Base-by-base conservation (phyloP, 2,113 vertebrate genomes). In the Mobula hypostoma region DNA sequence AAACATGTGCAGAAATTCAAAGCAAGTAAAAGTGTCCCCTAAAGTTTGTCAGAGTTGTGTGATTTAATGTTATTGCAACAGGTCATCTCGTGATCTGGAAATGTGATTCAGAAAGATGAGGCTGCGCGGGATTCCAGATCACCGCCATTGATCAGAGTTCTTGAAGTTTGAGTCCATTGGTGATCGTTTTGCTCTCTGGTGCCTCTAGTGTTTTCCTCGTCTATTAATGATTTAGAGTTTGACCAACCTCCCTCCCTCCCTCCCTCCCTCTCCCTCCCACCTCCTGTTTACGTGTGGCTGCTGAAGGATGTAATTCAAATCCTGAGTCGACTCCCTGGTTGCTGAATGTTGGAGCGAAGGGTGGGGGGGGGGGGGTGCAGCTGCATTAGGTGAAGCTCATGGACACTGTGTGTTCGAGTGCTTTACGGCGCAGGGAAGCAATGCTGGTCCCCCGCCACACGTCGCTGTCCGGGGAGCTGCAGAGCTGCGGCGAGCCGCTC, bases 391-490 rank as follows among this genome's bases (percentile, higher is more conserved):
- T 99, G 97, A 99, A 99, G 96, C 98, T 99, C 98, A 99, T 99
- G 96, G 98, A 99, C 95, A 99, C 98, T 97, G 98, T 99, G 98
- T 99, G 98, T 98, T 99, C 98, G 95, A 99, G 97, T 94, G 98
- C 98, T 97, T 99, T 99, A 96, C 98, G 98, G 97, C 98, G 98
- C 95, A 99, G 97, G 94, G 98, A 98, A 94, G 98, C 98, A 96
- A 99, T 99, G 98, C 99, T 99, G 94, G 98, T 98, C 96, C 99
- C 99, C 97, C 99, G 98, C 99, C 99, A 99, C 97, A 99, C 98
- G 96, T 99, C 98, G 96, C 97, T 97, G 98, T 97, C 99, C 96
- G 99, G 98, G 97, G 98, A 98, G 95, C 98, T 99, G 96, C 97
- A 98, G 97, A 98, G 99, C 96, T 99, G 98, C 97, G 99, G 98